Percentiles rank a stretch among this genome's conserved stretches.
phyloP scores from a whole-genome alignment of 2,888 invertebrate genomes.

The Axea sp. region DNA sequence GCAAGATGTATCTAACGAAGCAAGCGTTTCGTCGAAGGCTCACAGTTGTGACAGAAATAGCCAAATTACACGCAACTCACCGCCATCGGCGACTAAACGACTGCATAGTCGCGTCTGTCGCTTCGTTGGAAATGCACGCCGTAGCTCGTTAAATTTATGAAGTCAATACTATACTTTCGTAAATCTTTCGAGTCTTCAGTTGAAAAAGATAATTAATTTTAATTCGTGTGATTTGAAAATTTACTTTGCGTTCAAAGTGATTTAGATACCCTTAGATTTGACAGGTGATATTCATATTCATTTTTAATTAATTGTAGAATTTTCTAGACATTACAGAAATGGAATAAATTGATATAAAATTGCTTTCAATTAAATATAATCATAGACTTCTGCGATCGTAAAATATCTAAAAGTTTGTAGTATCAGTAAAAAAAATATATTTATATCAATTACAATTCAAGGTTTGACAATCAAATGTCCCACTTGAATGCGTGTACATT shows the following conservation, averaged over 20 bases:
- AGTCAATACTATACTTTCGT: conserved; percentile 62
- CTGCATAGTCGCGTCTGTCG: conserved; percentile 58
- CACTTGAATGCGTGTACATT: conserved; percentile 1
- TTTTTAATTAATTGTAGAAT: too few relatives aligned
- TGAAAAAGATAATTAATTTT: conserved; percentile 27
- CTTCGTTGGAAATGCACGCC: conserved; percentile 61
- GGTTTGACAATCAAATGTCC: conserved; percentile 18
- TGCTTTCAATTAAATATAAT: too few relatives aligned
- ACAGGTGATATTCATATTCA: too few relatives aligned
- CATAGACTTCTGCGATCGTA: too few relatives aligned
- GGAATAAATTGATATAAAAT: too few relatives aligned
- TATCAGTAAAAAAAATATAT: conserved; percentile 15
- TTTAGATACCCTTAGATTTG: too few relatives aligned
- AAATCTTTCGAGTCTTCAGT: conserved; percentile 36
- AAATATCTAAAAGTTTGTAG: too few relatives aligned
- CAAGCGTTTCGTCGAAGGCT: conserved; percentile 65
- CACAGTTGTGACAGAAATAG: conserved; percentile 67
- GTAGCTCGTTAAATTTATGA: conserved; percentile 64
- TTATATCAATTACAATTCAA: conserved; percentile 23
- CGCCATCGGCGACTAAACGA: conserved; percentile 58
- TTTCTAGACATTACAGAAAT: too few relatives aligned
- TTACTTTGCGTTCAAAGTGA: too few relatives aligned
- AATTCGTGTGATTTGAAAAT: too few relatives aligned
- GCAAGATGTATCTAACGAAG: conserved; percentile 59
- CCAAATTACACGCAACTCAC: conserved; percentile 66